These are phyloP conservation scores for Tricholaema leucomelas DNA, from an alignment of 2,113 vertebrate genomes.

Conservation along the genomic window DNA sequence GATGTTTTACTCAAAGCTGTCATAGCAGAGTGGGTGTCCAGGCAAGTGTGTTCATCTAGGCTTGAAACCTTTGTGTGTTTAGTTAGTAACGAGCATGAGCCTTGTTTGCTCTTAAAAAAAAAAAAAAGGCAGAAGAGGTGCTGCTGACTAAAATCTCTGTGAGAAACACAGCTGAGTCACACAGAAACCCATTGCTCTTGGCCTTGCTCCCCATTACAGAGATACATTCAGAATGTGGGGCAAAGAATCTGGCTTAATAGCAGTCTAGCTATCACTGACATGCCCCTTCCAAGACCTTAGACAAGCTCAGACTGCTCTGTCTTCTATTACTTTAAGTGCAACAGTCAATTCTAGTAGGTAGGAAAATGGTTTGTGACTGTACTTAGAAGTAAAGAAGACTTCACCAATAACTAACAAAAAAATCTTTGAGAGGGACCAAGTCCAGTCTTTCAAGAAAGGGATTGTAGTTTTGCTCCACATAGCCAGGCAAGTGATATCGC, in stretches of 20 bases:
- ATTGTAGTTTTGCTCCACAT: not conserved
- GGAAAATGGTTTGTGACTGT: not conserved
- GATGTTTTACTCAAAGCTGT: constrained; percentile 2
- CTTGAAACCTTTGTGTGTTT: not conserved
- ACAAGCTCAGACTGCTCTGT: not conserved
- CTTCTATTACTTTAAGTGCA: not conserved
- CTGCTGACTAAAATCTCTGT: not conserved
- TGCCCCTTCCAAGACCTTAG: not conserved
- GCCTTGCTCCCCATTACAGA: not conserved
- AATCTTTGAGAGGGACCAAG: not conserved
- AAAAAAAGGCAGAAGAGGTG: not conserved
- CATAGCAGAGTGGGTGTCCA: not conserved
- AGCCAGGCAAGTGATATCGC: not conserved
- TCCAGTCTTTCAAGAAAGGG: not conserved
- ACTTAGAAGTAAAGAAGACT: not conserved
- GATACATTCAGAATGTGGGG: fast-evolving
- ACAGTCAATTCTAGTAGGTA: not conserved
- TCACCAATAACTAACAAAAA: not conserved
- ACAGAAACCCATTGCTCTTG: not conserved
- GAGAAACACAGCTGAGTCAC: not conserved
- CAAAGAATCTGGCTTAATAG: not conserved
- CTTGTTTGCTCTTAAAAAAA: not conserved
- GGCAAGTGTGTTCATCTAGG: not conserved
- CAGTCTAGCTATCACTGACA: fast-evolving
- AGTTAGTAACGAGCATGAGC: not conserved